Percentiles rank a stretch among this genome's conserved stretches.
These are phyloP conservation scores for Esox masquinongy DNA, from an alignment of 2,797 vertebrate genomes.

Conservation along the genomic window DNA sequence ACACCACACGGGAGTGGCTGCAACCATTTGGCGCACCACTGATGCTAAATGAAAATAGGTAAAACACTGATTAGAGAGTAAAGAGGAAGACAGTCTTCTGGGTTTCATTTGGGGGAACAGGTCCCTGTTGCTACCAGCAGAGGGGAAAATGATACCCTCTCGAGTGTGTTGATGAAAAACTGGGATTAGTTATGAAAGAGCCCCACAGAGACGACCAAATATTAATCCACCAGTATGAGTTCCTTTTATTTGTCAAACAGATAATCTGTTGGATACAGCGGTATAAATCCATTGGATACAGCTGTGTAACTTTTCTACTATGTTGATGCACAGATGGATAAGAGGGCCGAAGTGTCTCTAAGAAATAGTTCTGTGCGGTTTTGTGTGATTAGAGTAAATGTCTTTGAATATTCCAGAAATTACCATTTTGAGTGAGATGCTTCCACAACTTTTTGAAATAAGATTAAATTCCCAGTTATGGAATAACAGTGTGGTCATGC, in stretches of 20 bases:
- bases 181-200: background rate
- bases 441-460: background rate
- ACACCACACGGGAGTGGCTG: too few relatives aligned
- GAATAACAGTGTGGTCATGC: too few relatives aligned
- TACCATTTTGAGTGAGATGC: background rate
- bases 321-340: background rate
- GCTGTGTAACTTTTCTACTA: background rate
- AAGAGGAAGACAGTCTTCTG: background rate
- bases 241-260: constrained; percentile 1
- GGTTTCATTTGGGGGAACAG: background rate
- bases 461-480: background rate
- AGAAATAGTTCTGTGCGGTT: background rate
- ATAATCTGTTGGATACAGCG: background rate
- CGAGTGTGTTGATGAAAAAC: background rate
- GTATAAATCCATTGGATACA: background rate
- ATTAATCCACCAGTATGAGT: background rate
- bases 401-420: background rate
- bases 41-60: too few relatives aligned
- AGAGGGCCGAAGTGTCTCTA: background rate
- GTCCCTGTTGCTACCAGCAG: background rate
- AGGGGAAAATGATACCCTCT: background rate
- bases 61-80: background rate
- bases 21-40: too few relatives aligned
- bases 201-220: background rate
- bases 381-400: background rate